These are phyloP conservation scores for Drosophila gunungcola DNA, from an alignment of 1,140 invertebrate genomes.

Conservation along the genomic window DNA sequence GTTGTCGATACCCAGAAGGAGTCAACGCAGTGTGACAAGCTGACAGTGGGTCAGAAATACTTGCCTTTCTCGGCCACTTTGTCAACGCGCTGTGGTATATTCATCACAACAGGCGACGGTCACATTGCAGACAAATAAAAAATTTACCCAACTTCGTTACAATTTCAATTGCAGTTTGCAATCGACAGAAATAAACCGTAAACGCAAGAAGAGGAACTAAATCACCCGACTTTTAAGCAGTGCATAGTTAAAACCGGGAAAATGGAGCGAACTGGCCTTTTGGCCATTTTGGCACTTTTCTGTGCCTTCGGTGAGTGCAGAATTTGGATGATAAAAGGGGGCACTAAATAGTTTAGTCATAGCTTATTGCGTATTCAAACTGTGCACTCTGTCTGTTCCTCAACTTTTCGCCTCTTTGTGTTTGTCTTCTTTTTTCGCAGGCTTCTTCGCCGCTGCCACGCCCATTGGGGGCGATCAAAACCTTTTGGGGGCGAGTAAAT, in stretches of 20 bases:
- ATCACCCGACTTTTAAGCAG: not conserved
- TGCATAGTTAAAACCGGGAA: conserved; percentile 16
- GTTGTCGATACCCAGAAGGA: too few relatives aligned
- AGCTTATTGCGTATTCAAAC: conserved; percentile 30
- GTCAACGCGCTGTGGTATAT: too few relatives aligned
- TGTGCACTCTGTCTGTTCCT: conserved; percentile 21
- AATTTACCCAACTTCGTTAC: conserved; percentile 13
- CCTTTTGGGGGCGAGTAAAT: conserved; percentile 88
- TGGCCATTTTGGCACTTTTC: conserved; percentile 74
- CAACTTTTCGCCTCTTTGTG: conserved; percentile 6
- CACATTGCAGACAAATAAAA: conserved; percentile 10
- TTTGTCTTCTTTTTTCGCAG: conserved; percentile 41
- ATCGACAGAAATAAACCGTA: conserved; percentile 15
- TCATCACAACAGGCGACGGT: not conserved
- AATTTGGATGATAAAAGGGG: conserved; percentile 8
- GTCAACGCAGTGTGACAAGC: too few relatives aligned
- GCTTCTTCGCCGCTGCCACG: conserved; percentile 57
- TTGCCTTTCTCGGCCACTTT: not conserved
- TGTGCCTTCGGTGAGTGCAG: conserved; percentile 64
- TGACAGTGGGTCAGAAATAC: not conserved
- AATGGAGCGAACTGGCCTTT: conserved; percentile 66
- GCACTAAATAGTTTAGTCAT: conserved; percentile 32
- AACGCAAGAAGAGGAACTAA: conserved; percentile 3
- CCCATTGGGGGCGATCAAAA: conserved; percentile 69
- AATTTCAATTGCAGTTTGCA: conserved; percentile 27